Evolutionary conservation across 2,113 vertebrate genomes (phyloP), one percentile per base, ranked within the genome.

Genomic region (Dipodomys spectabilis): DNA sequence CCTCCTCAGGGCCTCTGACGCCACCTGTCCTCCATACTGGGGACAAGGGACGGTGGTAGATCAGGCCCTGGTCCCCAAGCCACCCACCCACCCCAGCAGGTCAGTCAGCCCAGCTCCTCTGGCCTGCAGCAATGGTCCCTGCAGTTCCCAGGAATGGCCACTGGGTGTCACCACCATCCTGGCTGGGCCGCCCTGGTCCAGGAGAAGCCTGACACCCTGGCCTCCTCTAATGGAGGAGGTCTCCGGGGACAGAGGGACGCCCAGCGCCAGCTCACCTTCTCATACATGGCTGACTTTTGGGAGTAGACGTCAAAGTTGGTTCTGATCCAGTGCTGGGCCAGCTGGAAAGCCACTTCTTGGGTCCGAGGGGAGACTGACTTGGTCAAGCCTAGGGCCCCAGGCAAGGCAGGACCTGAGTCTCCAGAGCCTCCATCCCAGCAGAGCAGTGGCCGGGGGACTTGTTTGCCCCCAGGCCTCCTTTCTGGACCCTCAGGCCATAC

Each of bases 241-340:
- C 25, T 22, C 84, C 73, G 81, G 53, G 18, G 30, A 57, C 32
- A 0, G 64, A 25, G 86, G 49, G 27, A 27, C n/a, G 0, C 3
- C 0, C 30, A 6, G 28, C 27, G 57, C 30, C 20, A 15, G 53
- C 62, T 97, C 88, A 98, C 98, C 98, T 99, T 99, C 93, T 99
- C 98, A 96, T 98, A 99, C 98, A 98, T 98, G 95, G 97, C 98
- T 1, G 97, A 96, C 57, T 97, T 97, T 77, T 96, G 97, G 7
- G 35, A 35, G 94, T 98, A 98, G 6, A 98, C 97, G 35, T 95
- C 75, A 97, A 98, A 98, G 95, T 98, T 98, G 11, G 98, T 98
- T 71, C 25, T 96, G 88, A 99, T 98, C 98, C 98, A 99, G 0
- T 95, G 97, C 97, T 99, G 98, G 20, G 98, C 98, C 97, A 99